Evolutionary conservation across 2,888 invertebrate genomes (phyloP).

Genomic region (Nebria brevicollis): DNA sequence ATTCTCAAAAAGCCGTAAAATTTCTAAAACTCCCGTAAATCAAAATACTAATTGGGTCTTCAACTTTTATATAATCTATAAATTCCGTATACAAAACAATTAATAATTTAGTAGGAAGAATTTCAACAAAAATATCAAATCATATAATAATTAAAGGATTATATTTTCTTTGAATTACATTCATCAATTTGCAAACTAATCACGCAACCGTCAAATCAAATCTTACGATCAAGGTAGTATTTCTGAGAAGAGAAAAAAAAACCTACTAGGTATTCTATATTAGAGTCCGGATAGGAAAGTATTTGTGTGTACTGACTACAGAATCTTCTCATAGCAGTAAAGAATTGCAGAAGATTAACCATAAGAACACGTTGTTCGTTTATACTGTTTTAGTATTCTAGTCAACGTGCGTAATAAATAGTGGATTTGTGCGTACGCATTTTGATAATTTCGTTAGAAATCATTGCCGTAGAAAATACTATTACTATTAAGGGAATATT

Average conservation of each 20-base stretch:
- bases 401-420: slow-evolving; percentile 35
- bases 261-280: slow-evolving; percentile 36
- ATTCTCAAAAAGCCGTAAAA: neutral
- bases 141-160: neutral
- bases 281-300: neutral
- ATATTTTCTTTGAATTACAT: neutral
- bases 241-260: slow-evolving; percentile 25
- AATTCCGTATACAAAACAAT: no score
- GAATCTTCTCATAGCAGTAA: slow-evolving; percentile 31
- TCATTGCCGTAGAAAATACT: neutral
- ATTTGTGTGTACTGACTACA: slow-evolving; percentile 20
- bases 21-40: no score
- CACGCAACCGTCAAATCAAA: slow-evolving; percentile 25
- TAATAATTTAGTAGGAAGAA: no score
- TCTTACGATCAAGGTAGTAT: slow-evolving; percentile 7
- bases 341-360: slow-evolving; percentile 40
- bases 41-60: no score
- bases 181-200: slow-evolving; percentile 34
- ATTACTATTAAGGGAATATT: no score
- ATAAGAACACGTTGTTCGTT: slow-evolving; percentile 32
- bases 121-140: neutral
- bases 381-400: slow-evolving; percentile 31
- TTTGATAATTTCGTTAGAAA: neutral
- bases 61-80: no score
- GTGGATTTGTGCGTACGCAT: neutral